A percentile compares a stretch with the other conserved stretches of the same genome.
phyloP scores from a whole-genome alignment of 2,113 vertebrate genomes.

The Vidua macroura region DNA sequence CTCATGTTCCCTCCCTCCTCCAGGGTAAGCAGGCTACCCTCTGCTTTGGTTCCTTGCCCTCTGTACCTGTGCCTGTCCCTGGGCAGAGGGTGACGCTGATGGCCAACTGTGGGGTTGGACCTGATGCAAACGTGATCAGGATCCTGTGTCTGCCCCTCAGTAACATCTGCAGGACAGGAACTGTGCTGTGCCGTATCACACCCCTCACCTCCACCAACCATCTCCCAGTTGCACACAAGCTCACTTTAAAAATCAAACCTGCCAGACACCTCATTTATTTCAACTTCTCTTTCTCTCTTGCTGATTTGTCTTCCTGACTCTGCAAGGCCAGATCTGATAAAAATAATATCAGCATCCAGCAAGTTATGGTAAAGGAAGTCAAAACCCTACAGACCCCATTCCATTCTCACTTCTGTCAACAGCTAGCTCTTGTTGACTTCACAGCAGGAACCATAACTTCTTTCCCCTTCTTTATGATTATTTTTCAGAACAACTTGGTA shows the following conservation, averaged over 20 bases:
- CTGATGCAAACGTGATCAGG: background rate
- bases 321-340: background rate
- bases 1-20: background rate
- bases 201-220: background rate
- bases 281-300: background rate
- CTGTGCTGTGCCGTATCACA: background rate
- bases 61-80: accelerated
- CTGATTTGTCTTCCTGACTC: background rate
- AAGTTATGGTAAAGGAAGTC: background rate
- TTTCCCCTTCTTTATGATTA: background rate
- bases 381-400: background rate
- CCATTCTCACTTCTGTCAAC: constrained; percentile 4
- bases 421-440: background rate
- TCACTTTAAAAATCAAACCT: background rate
- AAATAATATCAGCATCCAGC: background rate
- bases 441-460: background rate
- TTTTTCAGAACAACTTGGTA: background rate
- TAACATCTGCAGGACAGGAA: background rate
- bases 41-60: background rate
- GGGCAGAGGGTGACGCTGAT: background rate
- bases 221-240: background rate
- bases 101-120: accelerated
- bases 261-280: background rate
- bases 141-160: background rate
- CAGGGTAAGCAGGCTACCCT: background rate